A percentile compares a stretch with the other conserved stretches of the same genome.
Evolutionary conservation across 2,888 invertebrate species (phyloP).

Genomic region (Sepioteuthis lessoniana): DNA sequence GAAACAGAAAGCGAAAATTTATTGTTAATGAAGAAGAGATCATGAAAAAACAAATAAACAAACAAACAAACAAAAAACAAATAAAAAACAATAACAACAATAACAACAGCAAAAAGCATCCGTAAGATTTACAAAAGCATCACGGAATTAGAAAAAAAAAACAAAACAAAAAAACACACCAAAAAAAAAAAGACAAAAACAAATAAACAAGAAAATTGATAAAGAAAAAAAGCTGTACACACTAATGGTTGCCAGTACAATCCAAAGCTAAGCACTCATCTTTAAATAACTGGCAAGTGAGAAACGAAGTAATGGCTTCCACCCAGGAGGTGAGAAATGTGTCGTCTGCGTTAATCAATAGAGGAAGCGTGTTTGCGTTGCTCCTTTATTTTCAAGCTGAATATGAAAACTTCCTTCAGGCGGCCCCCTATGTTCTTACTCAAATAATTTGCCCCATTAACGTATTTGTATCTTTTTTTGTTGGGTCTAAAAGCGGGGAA

Average conservation of each 20-base stretch:
- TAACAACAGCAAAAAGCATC: not conserved
- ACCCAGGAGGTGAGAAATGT: slow-evolving; percentile 44
- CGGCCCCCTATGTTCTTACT: not conserved
- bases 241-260: not conserved
- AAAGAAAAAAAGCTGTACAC: not conserved
- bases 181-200: not conserved
- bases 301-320: slow-evolving; percentile 44
- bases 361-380: not conserved
- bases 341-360: slow-evolving; percentile 39
- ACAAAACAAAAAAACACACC: not conserved
- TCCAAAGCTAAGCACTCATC: not conserved
- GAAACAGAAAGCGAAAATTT: not conserved
- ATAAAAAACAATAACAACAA: too few relatives aligned
- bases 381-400: not conserved
- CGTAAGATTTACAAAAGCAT: not conserved
- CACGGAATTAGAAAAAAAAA: not conserved
- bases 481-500: not conserved
- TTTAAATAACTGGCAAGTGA: not conserved
- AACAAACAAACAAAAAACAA: not conserved
- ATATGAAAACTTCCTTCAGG: slow-evolving; percentile 33
- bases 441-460: not conserved
- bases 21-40: not conserved
- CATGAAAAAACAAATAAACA: not conserved
- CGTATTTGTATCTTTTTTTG: not conserved
- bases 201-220: not conserved